A percentile compares a stretch with the other conserved stretches of the same genome.
These are phyloP conservation scores for Heliconius congener DNA, from an alignment of 1,140 invertebrate species.

Conservation along the genomic window DNA sequence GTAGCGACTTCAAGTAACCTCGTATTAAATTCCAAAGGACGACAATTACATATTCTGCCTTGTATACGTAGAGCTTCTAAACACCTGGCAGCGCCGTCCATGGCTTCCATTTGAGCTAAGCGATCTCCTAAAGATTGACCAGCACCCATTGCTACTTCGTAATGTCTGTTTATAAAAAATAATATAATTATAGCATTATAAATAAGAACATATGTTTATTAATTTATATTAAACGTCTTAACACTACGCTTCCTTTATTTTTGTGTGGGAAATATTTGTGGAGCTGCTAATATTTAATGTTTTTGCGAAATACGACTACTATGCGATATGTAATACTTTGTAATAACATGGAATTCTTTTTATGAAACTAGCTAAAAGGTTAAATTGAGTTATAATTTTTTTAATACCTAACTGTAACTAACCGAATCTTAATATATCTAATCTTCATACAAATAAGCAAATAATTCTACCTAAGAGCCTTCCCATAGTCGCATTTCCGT, in stretches of 20 bases:
- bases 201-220: too few species aligned
- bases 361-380: too few species aligned
- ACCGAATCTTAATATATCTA: too few species aligned
- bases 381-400: too few species aligned
- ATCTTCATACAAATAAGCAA: neutral
- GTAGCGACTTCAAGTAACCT: constrained; percentile 89
- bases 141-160: constrained; percentile 91
- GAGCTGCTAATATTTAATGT: too few species aligned
- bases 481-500: constrained; percentile 88
- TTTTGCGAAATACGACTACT: too few species aligned
- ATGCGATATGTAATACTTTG: too few species aligned
- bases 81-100: constrained; percentile 91
- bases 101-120: constrained; percentile 92
- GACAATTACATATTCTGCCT: constrained; percentile 91
- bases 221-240: too few species aligned
- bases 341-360: too few species aligned
- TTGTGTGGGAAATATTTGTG: too few species aligned
- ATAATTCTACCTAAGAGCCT: constrained; percentile 66
- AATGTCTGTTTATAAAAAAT: constrained; percentile 81
- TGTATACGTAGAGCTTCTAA: constrained; percentile 88
- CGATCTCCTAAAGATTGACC: constrained; percentile 89
- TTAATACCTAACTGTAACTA: too few species aligned
- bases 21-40: constrained; percentile 91
- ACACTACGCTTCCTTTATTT: too few species aligned
- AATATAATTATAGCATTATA: neutral